These are phyloP conservation scores for Diarsia brunnea DNA, from an alignment of 2,888 invertebrate species.

Conservation along the genomic window DNA sequence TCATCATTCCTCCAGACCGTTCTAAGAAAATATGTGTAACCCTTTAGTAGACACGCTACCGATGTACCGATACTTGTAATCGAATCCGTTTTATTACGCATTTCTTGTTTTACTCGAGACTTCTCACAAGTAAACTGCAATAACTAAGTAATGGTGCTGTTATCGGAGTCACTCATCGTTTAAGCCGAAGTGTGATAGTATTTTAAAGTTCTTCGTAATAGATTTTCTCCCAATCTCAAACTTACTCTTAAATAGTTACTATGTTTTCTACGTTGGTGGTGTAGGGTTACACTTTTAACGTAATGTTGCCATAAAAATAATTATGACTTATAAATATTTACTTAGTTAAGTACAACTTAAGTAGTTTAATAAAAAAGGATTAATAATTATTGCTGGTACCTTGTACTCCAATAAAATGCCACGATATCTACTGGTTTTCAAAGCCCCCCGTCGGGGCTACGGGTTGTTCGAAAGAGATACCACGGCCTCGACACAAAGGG, in stretches of 20 bases:
- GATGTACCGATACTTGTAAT: slow-evolving; percentile 53
- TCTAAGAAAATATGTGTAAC: slow-evolving; percentile 22
- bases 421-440: not conserved
- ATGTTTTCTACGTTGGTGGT: slow-evolving; percentile 2
- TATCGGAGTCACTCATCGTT: slow-evolving; percentile 39
- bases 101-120: slow-evolving; percentile 45
- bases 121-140: slow-evolving; percentile 47
- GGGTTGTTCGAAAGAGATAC: no score
- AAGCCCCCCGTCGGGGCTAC: no score
- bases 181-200: slow-evolving; percentile 8
- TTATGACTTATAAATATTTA: not conserved
- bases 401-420: not conserved
- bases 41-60: slow-evolving; percentile 40
- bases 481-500: no score
- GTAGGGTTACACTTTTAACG: not conserved
- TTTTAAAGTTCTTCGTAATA: slow-evolving; percentile 20
- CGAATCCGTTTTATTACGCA: slow-evolving; percentile 53
- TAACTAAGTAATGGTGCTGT: slow-evolving; percentile 36
- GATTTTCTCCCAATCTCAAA: slow-evolving; percentile 3
- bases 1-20: slow-evolving; percentile 17
- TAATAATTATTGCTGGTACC: not conserved
- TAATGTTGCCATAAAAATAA: slow-evolving; percentile 9
- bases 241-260: not conserved
- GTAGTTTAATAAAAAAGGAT: not conserved
- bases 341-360: not conserved